phyloP scores from a whole-genome alignment of 2,888 invertebrate genomes.

The Drosophila eohydei region DNA sequence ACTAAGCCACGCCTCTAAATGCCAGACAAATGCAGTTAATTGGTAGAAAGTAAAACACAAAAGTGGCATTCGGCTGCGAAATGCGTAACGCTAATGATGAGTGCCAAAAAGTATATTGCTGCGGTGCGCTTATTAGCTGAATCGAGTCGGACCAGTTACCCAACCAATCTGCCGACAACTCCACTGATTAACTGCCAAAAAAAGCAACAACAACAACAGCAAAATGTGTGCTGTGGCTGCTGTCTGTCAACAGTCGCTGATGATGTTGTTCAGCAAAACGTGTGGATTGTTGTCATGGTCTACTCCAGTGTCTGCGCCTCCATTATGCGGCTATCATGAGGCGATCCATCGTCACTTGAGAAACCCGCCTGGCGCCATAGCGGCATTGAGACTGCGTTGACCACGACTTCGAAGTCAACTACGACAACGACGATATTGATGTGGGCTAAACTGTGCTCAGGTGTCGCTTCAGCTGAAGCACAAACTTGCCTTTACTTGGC shows the following conservation, averaged over 20 bases:
- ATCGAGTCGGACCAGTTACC: conserved; percentile 58
- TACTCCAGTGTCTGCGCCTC: conserved; percentile 38
- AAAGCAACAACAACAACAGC: not conserved
- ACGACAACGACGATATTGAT: conserved; percentile 38
- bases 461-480: conserved; percentile 59
- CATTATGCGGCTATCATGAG: conserved; percentile 54
- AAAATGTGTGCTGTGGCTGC: conserved; percentile 10
- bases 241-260: conserved; percentile 29
- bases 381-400: conserved; percentile 57
- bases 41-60: conserved; percentile 74
- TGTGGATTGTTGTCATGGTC: conserved; percentile 65
- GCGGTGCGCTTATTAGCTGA: conserved; percentile 58
- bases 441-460: conserved; percentile 69
- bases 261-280: conserved; percentile 36
- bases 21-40: conserved; percentile 69
- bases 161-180: conserved; percentile 42
- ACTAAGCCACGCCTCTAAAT: conserved; percentile 50
- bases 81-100: conserved; percentile 62
- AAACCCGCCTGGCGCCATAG: conserved; percentile 71
- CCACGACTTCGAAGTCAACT: conserved; percentile 2
- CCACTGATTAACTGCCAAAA: conserved; percentile 45
- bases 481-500: conserved; percentile 33
- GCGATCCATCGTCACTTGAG: conserved; percentile 69
- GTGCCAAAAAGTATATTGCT: conserved; percentile 31
- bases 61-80: conserved; percentile 31